Base-by-base conservation (phyloP, 2,888 invertebrate genomes). In the Eutolmus rufibarbis region DNA sequence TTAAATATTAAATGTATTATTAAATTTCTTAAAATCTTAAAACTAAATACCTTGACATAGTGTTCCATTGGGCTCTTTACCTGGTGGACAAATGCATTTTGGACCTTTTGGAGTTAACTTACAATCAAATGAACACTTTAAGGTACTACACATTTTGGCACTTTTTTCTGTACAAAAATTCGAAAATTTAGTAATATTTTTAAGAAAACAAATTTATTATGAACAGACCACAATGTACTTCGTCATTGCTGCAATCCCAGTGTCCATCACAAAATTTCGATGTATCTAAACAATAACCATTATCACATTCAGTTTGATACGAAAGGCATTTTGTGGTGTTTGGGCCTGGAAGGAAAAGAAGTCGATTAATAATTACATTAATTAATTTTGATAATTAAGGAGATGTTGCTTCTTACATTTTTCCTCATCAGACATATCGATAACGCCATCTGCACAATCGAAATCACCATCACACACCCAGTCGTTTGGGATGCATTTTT, bases 391-490 rank as follows among this genome's bases (percentile, higher is more conserved):
- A 16, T 19, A n/a, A 84, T 66, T 28, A 1, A 37, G 4, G 12
- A 57, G 8, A 57, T 8, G 23, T 9, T 23, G 56, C 31, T 28
- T 37, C 28, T 95, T 96, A 92, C 97, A 97, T 92, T 95, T 94
- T 78, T 92, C 91, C 93, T 97, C 97, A 92, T 97, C 97, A 81
- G 95, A 95, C 90, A 94, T 94, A 91, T 96, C 96, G 90, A 96
- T 96, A 92, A 96, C 93, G n/a, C 96, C 96, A n/a, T 82, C 82
- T 31, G 43, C 85, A 92, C 97, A 97, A 93, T 97, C 96, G 66
- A 93, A 93, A 91, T 96, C 96, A 84, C 95, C 95, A 93, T 97
- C 97, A 93, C 97, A 97, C 89, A 95, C 93, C 96, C 96, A 96
- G 90, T 95, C 95, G 88, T 93, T 93, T 89, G 96, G 96, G 91